Evolutionary conservation across 2,888 invertebrate genomes (phyloP).

Genomic region (Mythimna impura): DNA sequence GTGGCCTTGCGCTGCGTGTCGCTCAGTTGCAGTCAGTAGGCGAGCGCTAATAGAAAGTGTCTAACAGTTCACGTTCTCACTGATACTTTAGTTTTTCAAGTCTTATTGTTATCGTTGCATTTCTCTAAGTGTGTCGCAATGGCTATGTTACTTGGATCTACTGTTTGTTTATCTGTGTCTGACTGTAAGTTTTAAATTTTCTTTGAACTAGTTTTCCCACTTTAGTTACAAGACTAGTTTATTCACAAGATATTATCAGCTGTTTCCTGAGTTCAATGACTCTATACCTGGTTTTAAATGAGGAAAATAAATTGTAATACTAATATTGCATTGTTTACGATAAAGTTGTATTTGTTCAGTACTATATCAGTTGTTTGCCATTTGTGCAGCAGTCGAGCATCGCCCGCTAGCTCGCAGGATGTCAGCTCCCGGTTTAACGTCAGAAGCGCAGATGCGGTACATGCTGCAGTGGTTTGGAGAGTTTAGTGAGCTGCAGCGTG

Average conservation of each 20-base stretch:
- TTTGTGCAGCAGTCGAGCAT: conserved; percentile 72
- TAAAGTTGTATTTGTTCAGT: conserved; percentile 14
- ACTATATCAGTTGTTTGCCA: conserved; percentile 23
- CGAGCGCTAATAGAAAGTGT: conserved; percentile 72
- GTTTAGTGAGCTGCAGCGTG: conserved; percentile 96
- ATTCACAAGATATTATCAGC: conserved; percentile 40
- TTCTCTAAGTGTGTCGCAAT: conserved; percentile 63
- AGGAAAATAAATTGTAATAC: conserved; percentile 36
- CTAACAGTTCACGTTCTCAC: conserved; percentile 49
- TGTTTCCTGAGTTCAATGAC: conserved; percentile 46
- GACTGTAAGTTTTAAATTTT: conserved; percentile 75
- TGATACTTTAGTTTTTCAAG: conserved; percentile 32
- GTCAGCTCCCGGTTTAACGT: conserved; percentile 90
- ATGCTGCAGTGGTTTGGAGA: conserved; percentile 96
- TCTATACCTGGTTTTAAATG: conserved; percentile 32
- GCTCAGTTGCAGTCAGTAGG: conserved; percentile 58
- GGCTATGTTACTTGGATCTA: conserved; percentile 77
- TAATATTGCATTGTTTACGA: conserved; percentile 1
- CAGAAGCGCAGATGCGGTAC: conserved; percentile 95
- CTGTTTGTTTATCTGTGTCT: conserved; percentile 80
- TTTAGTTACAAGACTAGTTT: conserved; percentile 6
- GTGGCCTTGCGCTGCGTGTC: conserved; percentile 67
- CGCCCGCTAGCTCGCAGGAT: conserved; percentile 82
- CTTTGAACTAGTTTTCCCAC: conserved; percentile 27
- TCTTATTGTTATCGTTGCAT: conserved; percentile 48